Percentiles rank a stretch among this genome's conserved stretches.
phyloP scores from a whole-genome alignment of 2,797 vertebrate species.

The Meriones psammophilus region DNA sequence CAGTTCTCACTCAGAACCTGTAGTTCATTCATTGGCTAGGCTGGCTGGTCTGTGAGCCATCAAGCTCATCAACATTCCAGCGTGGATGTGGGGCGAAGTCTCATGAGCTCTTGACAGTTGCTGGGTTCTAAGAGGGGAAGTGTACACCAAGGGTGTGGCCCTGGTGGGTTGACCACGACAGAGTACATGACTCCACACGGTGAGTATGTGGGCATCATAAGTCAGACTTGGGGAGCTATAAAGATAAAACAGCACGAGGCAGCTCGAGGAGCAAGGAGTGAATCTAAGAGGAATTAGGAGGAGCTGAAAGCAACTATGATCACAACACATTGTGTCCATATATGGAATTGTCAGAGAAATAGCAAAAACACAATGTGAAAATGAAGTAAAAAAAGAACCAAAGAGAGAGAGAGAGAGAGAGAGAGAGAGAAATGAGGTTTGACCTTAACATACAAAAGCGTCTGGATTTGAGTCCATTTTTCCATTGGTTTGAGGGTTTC shows the following conservation, averaged over 20 bases:
- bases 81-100: no score
- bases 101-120: neutral
- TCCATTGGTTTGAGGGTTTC: neutral
- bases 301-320: neutral
- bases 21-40: neutral
- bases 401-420: neutral
- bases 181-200: no score
- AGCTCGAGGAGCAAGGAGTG: neutral
- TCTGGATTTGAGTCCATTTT: slow-evolving; percentile 31
- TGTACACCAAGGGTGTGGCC: neutral
- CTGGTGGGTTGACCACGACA: neutral
- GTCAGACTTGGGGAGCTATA: neutral
- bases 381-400: neutral
- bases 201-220: neutral
- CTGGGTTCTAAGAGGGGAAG: neutral
- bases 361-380: neutral
- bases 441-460: neutral
- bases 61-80: neutral
- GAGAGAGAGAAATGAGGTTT: neutral
- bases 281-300: neutral
- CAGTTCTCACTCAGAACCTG: neutral
- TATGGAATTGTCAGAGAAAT: neutral
- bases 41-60: neutral
- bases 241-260: neutral
- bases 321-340: neutral